Percentiles rank a stretch among this genome's conserved stretches.
phyloP scores from a whole-genome alignment of 2,113 vertebrate genomes.

The Hippocampus barbouri region DNA sequence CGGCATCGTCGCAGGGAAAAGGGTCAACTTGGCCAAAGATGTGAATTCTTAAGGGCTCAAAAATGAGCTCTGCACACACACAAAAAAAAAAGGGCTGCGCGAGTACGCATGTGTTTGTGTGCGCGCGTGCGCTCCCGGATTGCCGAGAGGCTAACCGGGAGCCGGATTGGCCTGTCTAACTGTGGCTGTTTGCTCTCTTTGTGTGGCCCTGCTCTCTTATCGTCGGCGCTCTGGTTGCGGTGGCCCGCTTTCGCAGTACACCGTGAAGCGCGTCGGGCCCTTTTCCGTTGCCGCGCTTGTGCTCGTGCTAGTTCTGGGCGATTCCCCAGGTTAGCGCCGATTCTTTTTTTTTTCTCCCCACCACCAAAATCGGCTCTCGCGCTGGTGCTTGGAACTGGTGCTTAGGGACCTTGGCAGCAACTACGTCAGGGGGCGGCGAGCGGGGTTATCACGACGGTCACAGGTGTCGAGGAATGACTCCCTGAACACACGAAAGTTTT shows the following conservation, averaged over 20 bases:
- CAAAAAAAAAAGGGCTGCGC: constrained; percentile 2
- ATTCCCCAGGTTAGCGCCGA: too few species aligned
- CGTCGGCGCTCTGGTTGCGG: constrained; percentile 35
- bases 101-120: constrained; percentile 35
- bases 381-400: too few species aligned
- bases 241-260: constrained; percentile 59
- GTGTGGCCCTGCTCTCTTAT: background rate
- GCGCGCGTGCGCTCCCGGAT: constrained; percentile 43
- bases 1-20: background rate
- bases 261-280: constrained; percentile 47
- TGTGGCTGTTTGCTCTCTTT: background rate
- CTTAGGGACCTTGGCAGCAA: too few species aligned
- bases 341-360: too few species aligned
- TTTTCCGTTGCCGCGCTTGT: background rate
- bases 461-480: too few species aligned
- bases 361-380: too few species aligned
- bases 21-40: background rate
- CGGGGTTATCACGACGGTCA: too few species aligned
- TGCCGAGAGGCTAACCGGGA: constrained; percentile 54
- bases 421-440: too few species aligned
- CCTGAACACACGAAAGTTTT: too few species aligned
- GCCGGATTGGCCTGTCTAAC: constrained; percentile 12
- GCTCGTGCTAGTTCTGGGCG: too few species aligned
- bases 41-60: background rate
- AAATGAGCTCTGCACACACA: constrained; percentile 18